Conservation (phyloP, 2,113 vertebrate genomes). For the Aspiorhynchus laticeps region DNA sequence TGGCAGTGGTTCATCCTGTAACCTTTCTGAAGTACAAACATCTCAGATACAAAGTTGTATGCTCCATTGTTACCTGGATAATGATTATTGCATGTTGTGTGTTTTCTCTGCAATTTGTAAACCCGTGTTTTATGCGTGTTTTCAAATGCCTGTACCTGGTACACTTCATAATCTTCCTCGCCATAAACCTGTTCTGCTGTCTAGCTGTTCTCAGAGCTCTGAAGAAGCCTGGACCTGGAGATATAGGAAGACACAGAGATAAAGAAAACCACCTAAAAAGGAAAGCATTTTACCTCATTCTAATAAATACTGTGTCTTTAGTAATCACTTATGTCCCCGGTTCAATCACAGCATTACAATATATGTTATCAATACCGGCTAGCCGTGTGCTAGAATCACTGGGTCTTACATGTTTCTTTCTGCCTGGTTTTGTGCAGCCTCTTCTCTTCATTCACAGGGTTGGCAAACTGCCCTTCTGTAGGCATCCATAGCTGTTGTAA, state of each 20-base stretch:
- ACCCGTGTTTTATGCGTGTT: background rate
- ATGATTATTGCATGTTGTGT: background rate
- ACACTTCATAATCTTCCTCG: slow-evolving; percentile 20
- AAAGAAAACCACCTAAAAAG: slow-evolving; percentile 23
- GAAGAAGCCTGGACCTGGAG: slow-evolving; percentile 30
- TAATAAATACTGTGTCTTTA: slow-evolving; percentile 29
- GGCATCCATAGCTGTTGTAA: background rate
- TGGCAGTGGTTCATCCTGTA: slow-evolving; percentile 4
- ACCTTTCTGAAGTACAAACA: slow-evolving; percentile 41
- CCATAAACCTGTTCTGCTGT: slow-evolving; percentile 42
- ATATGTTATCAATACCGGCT: background rate
- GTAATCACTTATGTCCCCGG: slow-evolving; percentile 33
- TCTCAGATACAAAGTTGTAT: slow-evolving; percentile 28
- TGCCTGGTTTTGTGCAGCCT: slow-evolving; percentile 31
- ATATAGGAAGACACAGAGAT: background rate
- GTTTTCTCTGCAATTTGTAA: background rate
- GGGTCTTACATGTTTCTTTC: background rate
- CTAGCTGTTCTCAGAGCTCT: slow-evolving; percentile 29
- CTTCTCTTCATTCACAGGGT: slow-evolving; percentile 33
- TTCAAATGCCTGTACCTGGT: slow-evolving; percentile 9
- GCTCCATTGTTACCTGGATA: slow-evolving; percentile 31
- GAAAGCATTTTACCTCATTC: slow-evolving; percentile 35
- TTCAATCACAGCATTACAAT: background rate
- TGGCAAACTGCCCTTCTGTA: slow-evolving; percentile 13
- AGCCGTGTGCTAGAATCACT: background rate